These are phyloP conservation scores for Parus major DNA, from an alignment of 2,113 vertebrate species.

Conservation along the genomic window DNA sequence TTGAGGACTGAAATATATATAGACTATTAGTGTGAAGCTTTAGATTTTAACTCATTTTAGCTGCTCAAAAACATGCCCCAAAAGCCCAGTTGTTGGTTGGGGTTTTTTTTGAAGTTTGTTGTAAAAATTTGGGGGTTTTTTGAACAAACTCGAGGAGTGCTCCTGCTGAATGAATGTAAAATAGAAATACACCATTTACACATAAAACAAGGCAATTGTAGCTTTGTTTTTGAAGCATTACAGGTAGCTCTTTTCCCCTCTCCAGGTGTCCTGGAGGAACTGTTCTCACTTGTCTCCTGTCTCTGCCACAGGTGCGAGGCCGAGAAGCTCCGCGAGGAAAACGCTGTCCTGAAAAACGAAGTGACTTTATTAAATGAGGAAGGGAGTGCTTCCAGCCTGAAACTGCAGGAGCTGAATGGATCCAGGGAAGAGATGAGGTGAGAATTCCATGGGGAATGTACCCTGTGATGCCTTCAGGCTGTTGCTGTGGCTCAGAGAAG, in stretches of 20 bases:
- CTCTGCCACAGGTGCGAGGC: slow-evolving; percentile 79
- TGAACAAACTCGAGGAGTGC: not conserved
- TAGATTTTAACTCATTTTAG: not conserved
- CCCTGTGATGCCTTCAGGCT: not conserved
- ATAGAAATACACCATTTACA: rapidly evolving
- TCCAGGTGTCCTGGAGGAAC: rapidly evolving
- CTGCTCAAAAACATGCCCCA: not conserved
- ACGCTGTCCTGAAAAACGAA: slow-evolving; percentile 76
- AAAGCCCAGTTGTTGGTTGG: not conserved
- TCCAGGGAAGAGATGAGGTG: slow-evolving; percentile 84
- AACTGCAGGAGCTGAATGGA: slow-evolving; percentile 74
- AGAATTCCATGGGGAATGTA: not conserved
- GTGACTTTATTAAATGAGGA: slow-evolving; percentile 83
- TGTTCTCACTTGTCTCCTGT: not conserved
- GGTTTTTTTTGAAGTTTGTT: not conserved
- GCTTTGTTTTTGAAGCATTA: not conserved
- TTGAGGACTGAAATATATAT: not conserved
- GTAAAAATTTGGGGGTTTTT: not conserved
- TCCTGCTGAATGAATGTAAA: not conserved
- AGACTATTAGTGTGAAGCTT: not conserved
- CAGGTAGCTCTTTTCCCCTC: not conserved
- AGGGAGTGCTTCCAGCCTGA: slow-evolving; percentile 65
- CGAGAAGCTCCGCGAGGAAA: slow-evolving; percentile 84
- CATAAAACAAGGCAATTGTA: not conserved
- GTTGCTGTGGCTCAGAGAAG: rapidly evolving